Evolutionary conservation across 2,888 invertebrate genomes (phyloP).

Genomic region (Drosophila silvestris): DNA sequence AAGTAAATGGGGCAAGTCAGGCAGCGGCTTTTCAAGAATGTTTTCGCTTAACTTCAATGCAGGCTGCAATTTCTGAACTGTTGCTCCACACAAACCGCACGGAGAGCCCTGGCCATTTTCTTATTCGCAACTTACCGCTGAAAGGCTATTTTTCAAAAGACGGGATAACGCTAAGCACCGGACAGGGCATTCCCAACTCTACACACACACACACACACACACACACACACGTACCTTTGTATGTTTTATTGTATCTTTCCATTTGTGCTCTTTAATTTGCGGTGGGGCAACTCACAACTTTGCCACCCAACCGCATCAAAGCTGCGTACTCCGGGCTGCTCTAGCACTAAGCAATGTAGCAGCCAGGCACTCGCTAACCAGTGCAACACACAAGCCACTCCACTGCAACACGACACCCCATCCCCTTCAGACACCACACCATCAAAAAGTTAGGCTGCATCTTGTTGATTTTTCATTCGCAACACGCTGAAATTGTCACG

Average conservation of each 20-base stretch:
- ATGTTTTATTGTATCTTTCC: constrained; percentile 60
- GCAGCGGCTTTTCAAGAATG: constrained; percentile 49
- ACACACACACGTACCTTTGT: background rate
- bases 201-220: background rate
- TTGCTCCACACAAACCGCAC: constrained; percentile 47
- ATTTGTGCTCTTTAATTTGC: constrained; percentile 79
- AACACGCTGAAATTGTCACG: constrained; percentile 32
- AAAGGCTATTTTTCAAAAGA: constrained; percentile 67
- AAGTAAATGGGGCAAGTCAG: constrained; percentile 14
- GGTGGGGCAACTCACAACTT: constrained; percentile 57
- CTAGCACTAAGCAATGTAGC: constrained; percentile 39
- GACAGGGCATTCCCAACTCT: constrained; percentile 13
- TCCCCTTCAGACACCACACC: background rate
- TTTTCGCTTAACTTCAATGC: constrained; percentile 52
- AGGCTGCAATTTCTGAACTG: constrained; percentile 61
- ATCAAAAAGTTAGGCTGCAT: constrained; percentile 1
- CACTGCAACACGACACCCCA: background rate
- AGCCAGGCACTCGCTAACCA: constrained; percentile 60
- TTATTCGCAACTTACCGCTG: constrained; percentile 63
- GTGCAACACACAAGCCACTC: constrained; percentile 25
- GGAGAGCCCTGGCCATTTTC: constrained; percentile 51
- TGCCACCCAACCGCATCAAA: constrained; percentile 60
- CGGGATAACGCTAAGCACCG: constrained; percentile 22
- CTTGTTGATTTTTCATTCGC: constrained; percentile 26
- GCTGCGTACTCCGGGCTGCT: constrained; percentile 2